Percentiles rank a stretch among this genome's conserved stretches.
phyloP scores from a whole-genome alignment of 1,140 invertebrate genomes.

The Drosophila suzukii region DNA sequence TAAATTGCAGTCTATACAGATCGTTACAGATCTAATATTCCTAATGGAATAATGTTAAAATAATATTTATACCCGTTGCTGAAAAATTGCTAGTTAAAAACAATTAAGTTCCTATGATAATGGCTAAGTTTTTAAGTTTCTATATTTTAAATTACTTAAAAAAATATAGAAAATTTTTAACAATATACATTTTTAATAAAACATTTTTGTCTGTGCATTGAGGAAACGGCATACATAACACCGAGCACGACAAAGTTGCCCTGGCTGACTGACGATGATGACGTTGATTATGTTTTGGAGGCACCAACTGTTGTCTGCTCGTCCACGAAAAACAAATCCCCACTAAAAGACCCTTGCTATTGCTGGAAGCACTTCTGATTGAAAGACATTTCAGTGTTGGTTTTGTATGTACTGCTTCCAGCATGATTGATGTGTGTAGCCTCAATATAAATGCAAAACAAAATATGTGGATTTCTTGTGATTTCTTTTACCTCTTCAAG shows the following conservation, averaged over 20 bases:
- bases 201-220: constrained; percentile 13
- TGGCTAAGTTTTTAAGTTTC: no score
- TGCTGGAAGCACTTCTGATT: constrained; percentile 56
- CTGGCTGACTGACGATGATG: constrained; percentile 51
- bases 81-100: no score
- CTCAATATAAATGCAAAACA: constrained; percentile 35
- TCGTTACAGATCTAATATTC: no score
- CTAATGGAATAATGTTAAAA: no score
- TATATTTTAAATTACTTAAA: not conserved
- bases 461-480: constrained; percentile 7
- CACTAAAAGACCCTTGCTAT: constrained; percentile 39
- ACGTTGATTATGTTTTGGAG: constrained; percentile 64
- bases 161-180: not conserved
- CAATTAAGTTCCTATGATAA: no score
- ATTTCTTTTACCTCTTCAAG: constrained; percentile 1
- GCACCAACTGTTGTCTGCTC: constrained; percentile 29
- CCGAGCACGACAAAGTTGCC: constrained; percentile 35
- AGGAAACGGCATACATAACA: constrained; percentile 63
- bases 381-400: constrained; percentile 32
- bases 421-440: constrained; percentile 62
- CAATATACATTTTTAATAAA: no score
- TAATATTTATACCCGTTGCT: no score
- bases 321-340: constrained; percentile 50
- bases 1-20: no score
- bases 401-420: constrained; percentile 5